These are phyloP conservation scores for Ranitomeya variabilis DNA, from an alignment of 2,113 vertebrate species.

Conservation along the genomic window DNA sequence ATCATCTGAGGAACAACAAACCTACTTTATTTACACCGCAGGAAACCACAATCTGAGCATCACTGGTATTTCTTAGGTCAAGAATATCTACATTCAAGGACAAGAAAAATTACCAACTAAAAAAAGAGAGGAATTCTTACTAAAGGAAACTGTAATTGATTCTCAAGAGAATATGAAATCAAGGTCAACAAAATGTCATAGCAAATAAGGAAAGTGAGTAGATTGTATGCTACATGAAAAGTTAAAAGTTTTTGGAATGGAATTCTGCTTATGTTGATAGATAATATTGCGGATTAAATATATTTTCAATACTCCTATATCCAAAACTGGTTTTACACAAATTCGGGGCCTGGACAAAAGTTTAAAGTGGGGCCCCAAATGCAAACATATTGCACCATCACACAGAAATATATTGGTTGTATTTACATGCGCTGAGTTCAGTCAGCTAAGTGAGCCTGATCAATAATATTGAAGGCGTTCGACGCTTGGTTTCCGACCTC, in stretches of 20 bases:
- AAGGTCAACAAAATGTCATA: constrained; percentile 15
- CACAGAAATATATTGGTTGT: no score
- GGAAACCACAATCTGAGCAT: background rate
- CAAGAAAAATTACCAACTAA: background rate
- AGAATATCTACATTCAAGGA: background rate
- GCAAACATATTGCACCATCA: no score
- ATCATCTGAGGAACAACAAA: background rate
- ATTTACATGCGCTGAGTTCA: no score
- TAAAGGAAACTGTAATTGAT: constrained; percentile 23
- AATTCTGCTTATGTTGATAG: background rate
- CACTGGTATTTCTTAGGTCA: constrained; percentile 1
- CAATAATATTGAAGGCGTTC: no score
- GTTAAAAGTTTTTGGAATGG: background rate
- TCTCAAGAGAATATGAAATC: constrained; percentile 27
- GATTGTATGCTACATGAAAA: background rate
- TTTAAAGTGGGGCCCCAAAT: no score
- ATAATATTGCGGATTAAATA: no score
- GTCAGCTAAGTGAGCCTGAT: no score
- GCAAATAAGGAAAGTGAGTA: background rate
- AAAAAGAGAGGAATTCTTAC: constrained; percentile 10
- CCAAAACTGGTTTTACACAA: no score
- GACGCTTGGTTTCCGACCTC: no score
- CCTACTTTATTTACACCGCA: background rate
- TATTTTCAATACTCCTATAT: no score
- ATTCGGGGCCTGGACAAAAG: no score